Evolutionary conservation across 2,113 vertebrate species (phyloP).

Genomic region (Odocoileus virginianus): DNA sequence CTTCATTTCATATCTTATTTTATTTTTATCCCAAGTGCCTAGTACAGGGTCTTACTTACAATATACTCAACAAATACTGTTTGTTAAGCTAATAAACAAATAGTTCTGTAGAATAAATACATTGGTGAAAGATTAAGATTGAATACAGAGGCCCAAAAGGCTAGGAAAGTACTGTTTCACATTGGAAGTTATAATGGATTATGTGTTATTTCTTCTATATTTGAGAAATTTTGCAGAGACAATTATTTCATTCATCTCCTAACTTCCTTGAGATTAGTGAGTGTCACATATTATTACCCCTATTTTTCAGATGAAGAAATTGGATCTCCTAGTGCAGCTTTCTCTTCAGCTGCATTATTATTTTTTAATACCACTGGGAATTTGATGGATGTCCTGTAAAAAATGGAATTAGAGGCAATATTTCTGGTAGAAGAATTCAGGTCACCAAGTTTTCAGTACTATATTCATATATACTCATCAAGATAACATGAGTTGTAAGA

Average conservation of each 20-base stretch:
- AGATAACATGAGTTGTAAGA: neutral
- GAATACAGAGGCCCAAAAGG: neutral
- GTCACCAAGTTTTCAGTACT: neutral
- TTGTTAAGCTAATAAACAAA: neutral
- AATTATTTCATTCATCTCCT: conserved; percentile 21
- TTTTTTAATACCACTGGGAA: conserved; percentile 51
- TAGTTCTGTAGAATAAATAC: neutral
- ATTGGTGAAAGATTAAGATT: neutral
- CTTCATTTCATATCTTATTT: neutral
- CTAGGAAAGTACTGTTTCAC: neutral
- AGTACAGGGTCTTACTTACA: neutral
- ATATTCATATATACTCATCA: neutral
- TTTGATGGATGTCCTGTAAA: conserved; percentile 41
- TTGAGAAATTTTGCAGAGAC: conserved; percentile 37
- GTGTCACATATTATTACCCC: conserved; percentile 28
- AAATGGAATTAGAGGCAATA: conserved; percentile 15
- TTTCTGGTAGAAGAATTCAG: neutral
- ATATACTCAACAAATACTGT: neutral
- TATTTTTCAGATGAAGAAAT: conserved; percentile 61
- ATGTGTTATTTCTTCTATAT: conserved; percentile 12
- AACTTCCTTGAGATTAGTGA: conserved; percentile 44
- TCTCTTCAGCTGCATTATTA: conserved; percentile 38
- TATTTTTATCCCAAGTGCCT: neutral
- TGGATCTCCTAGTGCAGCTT: neutral
- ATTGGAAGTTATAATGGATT: neutral